Percentiles rank a stretch among this genome's conserved stretches.
phyloP scores from a whole-genome alignment of 2,888 invertebrate genomes.

The Hecatera dysodea region DNA sequence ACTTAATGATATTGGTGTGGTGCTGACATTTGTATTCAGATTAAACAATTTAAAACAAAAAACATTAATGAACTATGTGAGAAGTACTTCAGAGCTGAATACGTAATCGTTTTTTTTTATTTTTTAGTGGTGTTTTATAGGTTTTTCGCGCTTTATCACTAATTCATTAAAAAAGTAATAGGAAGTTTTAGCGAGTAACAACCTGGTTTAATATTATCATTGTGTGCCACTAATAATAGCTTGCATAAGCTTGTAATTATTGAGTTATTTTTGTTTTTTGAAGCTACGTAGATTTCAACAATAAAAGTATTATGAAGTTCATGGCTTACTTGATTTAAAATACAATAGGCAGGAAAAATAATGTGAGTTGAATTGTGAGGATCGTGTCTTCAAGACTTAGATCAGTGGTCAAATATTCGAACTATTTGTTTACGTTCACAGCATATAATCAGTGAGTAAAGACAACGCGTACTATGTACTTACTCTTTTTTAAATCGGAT shows the following conservation, averaged over 20 bases:
- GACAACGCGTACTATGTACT: background rate
- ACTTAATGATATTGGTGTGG: background rate
- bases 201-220: background rate
- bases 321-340: conserved; percentile 46
- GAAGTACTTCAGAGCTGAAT: background rate
- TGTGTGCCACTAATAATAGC: background rate
- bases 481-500: background rate
- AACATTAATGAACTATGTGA: background rate
- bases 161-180: background rate
- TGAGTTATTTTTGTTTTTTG: no score
- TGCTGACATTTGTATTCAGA: conserved; percentile 6
- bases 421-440: background rate
- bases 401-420: background rate
- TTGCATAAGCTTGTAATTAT: background rate
- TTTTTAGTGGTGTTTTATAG: background rate
- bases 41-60: conserved; percentile 11
- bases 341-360: background rate
- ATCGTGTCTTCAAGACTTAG: conserved; percentile 1
- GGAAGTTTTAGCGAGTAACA: background rate
- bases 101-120: background rate
- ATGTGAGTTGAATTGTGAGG: background rate
- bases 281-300: conserved; percentile 8
- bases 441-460: conserved; percentile 15
- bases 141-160: background rate
- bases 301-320: conserved; percentile 13